Base-by-base conservation (phyloP, 2,113 vertebrate genomes). In the Leucopsar rothschildi region DNA sequence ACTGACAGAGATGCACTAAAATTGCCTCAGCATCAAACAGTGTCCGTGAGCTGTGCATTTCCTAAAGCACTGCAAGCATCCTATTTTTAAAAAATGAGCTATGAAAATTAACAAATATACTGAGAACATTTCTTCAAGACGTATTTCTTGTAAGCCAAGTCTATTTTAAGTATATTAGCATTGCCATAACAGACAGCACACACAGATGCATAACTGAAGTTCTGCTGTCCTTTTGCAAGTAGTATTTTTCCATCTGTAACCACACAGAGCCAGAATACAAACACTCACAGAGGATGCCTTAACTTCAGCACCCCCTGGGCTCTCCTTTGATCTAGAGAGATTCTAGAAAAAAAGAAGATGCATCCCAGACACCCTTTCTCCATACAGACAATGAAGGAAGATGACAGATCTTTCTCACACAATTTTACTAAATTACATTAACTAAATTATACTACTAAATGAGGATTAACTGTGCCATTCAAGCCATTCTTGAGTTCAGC, bases 201-300 rank as follows among this genome's bases (percentile, higher is more conserved):
- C 33, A 44, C 2, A 40, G 35, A 29, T 31, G 12, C 33, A 11
- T 2, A 25, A 35, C 18, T 33, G 68, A 49, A 47, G 39, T 60
- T 10, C 19, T 16, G 31, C 60, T 49, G 19, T 35, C 39, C 60
- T 37, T 37, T 33, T 8, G 22, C 52, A 49, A 25, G 13, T 11
- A 33, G 31, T 4, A 11, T 13, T 60, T 52, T 52, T 37, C 64
- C 39, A 39, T 3, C 4, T 23, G 11, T 29, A 18, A 42, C 3
- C 40, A 50, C 68, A 61, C 56, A 22, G 2, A 52, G 45, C 8
- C 49, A 63, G 21, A 71, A 28, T 5, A 45, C 1, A 21, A 63
- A 59, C 12, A 4, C 20, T 39, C 4, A 0, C 4, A 40, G n/a
- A 56, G 25, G 8, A 12, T 8, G 19, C 40, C 40, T 28, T 42